Conservation (phyloP, 2,113 vertebrate genomes). For the Ailurus styani region DNA sequence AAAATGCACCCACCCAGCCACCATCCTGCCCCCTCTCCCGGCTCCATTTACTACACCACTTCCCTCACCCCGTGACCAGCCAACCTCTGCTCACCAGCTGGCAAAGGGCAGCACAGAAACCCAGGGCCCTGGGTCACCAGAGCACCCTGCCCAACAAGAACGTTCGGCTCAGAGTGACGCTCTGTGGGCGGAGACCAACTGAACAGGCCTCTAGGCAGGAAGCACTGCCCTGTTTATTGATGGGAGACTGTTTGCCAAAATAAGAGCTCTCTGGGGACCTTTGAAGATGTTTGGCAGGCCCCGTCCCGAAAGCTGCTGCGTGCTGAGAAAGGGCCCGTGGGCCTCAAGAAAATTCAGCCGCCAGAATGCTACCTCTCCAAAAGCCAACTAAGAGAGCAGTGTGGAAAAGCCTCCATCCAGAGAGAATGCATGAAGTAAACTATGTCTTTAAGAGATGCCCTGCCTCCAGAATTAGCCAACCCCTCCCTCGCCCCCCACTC, state of each 20-base stretch:
- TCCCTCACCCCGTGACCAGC: background rate
- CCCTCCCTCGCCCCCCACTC: background rate
- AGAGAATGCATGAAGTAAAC: background rate
- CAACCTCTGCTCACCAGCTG: background rate
- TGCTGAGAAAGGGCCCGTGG: background rate
- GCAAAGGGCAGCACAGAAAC: background rate
- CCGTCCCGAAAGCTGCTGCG: background rate
- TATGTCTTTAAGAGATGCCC: background rate
- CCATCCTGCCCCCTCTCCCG: background rate
- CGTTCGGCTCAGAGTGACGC: background rate
- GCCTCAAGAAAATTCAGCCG: background rate
- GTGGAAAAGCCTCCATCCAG: background rate
- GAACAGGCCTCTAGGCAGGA: slow-evolving; percentile 41
- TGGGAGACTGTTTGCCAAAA: background rate
- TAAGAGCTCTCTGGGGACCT: slow-evolving; percentile 66
- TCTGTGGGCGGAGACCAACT: background rate
- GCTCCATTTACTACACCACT: background rate
- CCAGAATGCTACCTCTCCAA: background rate
- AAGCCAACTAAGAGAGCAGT: background rate
- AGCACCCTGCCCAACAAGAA: background rate
- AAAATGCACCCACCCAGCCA: background rate
- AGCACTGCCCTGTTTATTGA: slow-evolving; percentile 40
- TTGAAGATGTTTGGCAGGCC: slow-evolving; percentile 63
- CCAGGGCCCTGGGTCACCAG: background rate
- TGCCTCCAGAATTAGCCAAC: background rate